Evolutionary conservation across 2,113 vertebrate genomes (phyloP), one percentile per base, ranked within the genome.

Genomic region (Cacatua alba): DNA sequence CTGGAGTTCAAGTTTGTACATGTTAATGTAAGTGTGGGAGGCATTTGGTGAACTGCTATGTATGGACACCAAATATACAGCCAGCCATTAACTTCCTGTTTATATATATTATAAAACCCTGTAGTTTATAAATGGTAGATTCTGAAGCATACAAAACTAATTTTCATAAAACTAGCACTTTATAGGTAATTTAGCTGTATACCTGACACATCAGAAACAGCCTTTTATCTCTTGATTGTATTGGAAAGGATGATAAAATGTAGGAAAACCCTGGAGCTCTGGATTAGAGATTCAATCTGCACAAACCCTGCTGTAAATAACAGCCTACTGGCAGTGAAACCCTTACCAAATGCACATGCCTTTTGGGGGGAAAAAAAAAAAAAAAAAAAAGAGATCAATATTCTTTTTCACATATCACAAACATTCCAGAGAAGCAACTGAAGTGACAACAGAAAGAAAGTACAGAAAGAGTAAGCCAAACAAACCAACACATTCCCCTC

Each of bases 371-470:
- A 97, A 96, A 92, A 31, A 46, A 85, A 82, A 75, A 59, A 39
- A 84, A 97, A 96, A 92, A 28, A 46, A 97, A 96, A 92, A 31
- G 35, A 35, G 35, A 84, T 83, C 80, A 71, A 69, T 75, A 68
- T 74, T 90, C 57, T 95, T 91, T 79, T 43, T 70, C 92, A 97
- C 91, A 95, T 94, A 88, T 96, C 95, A 94, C 88, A 94, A 97
- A 94, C 95, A 96, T 91, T 97, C 69, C 76, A 94, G 96, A 88
- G 80, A 94, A 96, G 79, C 49, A 94, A 93, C 52, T 79, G 43
- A 95, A 96, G 74, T 79, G 95, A 87, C 83, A 86, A 86, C 77
- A 90, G 77, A 92, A 85, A 86, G 90, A 88, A 83, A 94, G 35
- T 26, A 77, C 25, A 81, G 28, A 82, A 92, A 65, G 29, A 87